Evolutionary conservation across 2,797 vertebrate genomes (phyloP), one percentile per base, ranked within the genome.

Genomic region (Lacerta viridis): DNA sequence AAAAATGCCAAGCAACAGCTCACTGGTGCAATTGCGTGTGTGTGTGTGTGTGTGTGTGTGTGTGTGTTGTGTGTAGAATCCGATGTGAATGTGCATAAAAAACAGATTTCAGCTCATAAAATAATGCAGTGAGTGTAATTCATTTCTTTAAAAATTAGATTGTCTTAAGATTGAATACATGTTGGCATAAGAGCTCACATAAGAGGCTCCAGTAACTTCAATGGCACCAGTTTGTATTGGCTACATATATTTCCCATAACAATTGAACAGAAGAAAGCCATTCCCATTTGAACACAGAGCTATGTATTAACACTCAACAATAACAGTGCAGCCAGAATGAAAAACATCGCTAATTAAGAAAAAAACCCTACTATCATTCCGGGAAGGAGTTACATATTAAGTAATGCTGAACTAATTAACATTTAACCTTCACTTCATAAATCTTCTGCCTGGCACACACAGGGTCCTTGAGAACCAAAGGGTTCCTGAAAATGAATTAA

Each of bases 21-120:
- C 93, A 93, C 83, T 88, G 91, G 96, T 96, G 96, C 93, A 90
- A 94, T 93, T 25, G 20, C 66, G n/a, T 64, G 33, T 33, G 20
- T 81, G n/a, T 64, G 33, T 39, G 61, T 46, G 23, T 68, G 81
- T 46, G 39, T 76, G 20, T 81, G n/a, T 64, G 33, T 39, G 61
- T 46, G 23, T 68, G 81, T 46, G 39, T 76, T 92, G 93, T 95
- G 95, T 94, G 95, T 93, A 96, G 96, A 96, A 92, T 95, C 92
- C 95, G 96, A 95, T 95, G 92, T 95, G 95, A 95, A 97, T 95
- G 96, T 96, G 96, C 96, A 96, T 95, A 96, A 95, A 95, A 97
- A 97, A 97, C 97, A 97, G 95, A 97, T 95, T 96, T 96, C 87
- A 95, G 97, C 95, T 96, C 96, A 96, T 94, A 97, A 97, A 97